Conservation (phyloP, 2,797 vertebrate species). For the Clarias platycephalus region DNA sequence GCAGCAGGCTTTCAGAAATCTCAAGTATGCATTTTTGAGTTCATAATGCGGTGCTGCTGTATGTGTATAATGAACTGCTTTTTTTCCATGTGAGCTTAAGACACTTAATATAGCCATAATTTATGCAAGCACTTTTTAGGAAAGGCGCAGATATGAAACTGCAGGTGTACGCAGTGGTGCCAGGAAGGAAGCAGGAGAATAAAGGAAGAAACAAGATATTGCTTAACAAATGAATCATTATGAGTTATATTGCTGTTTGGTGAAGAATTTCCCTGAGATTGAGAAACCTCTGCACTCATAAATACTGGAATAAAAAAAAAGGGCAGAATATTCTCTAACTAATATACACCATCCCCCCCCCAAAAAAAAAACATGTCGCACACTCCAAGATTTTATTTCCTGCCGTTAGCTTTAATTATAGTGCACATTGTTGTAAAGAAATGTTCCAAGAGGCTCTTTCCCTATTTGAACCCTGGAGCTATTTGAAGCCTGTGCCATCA, state of each 20-base stretch:
- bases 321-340: not conserved
- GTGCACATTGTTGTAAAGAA: too few species aligned
- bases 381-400: too few species aligned
- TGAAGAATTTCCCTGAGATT: not conserved
- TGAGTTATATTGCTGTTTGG: constrained; percentile 15
- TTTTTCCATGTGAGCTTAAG: constrained; percentile 29
- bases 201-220: constrained; percentile 46
- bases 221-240: constrained; percentile 54
- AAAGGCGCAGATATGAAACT: constrained; percentile 57
- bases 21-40: not conserved
- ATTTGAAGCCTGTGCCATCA: too few species aligned
- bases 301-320: not conserved
- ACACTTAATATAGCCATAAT: constrained; percentile 59
- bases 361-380: too few species aligned
- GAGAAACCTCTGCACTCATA: not conserved
- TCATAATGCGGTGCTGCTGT: constrained; percentile 25
- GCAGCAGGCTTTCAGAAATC: constrained; percentile 12
- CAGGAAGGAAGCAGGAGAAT: constrained; percentile 45
- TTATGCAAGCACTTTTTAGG: constrained; percentile 59
- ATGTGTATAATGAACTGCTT: constrained; percentile 16
- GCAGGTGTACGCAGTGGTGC: constrained; percentile 61
- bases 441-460: too few species aligned
- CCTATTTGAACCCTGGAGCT: too few species aligned
- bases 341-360: not conserved
- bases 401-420: too few species aligned